Evolutionary conservation across 1,140 invertebrate species (phyloP), one percentile per base, ranked within the genome.

Genomic region (Heliothis virescens): DNA sequence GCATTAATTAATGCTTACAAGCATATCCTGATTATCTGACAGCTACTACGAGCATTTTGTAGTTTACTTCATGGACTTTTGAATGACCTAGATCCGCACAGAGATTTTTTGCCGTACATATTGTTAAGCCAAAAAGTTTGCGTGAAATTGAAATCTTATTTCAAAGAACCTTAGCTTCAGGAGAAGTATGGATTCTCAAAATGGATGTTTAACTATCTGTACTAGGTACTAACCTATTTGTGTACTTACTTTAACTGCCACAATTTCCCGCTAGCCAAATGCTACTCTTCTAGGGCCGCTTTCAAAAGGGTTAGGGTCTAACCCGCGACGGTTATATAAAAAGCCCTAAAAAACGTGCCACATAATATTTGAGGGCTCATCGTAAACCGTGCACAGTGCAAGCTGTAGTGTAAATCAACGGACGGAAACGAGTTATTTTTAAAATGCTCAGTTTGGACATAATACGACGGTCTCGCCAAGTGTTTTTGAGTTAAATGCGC

Each of bases 391-490:
- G 60, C 16, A 21, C 47, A 52, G 15, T 48, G 65, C 65, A 69
- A 69, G 65, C 65, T 69, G 65, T 69, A 29, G 10, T 3, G 16
- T 67, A 67, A 67, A 67, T 65, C 63, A 67, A 67, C 63, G 15
- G 65, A 69, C 65, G 65, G 65, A 69, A 69, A n/a, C 65, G 18
- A 53, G 65, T 69, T 69, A 69, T 69, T 69, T 69, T 15, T 29
- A 69, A 69, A 65, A 69, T 69, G 34, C 13, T 52, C 65, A 69
- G 65, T 69, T 69, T 69, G 47, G 65, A 69, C 65, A 69, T 69
- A 69, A 69, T 69, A 53, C 48, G 65, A 69, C 48, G 48, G 48
- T 18, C 10, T 21, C 41, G 16, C 16, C 52, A 52, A 69, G 18
- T 69, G 18, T 13, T 69, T 69, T 69, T 48, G 62, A 65, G n/a